phyloP scores from a whole-genome alignment of 1,140 invertebrate species.

The Subanguina moxae region DNA sequence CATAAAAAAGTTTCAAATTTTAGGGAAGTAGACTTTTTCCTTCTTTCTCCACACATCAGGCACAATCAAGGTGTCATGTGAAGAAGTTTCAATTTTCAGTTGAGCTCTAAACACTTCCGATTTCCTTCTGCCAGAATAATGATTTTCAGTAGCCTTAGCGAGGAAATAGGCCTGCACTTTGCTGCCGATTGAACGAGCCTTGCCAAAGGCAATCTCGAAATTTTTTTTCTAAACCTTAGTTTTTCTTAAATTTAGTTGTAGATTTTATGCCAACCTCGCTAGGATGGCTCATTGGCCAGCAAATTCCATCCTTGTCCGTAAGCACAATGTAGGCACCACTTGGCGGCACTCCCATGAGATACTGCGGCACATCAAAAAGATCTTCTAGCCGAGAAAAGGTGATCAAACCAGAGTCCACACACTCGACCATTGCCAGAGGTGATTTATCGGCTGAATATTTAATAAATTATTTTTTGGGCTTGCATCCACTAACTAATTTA shows the following conservation, averaged over 20 bases:
- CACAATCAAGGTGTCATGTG: neutral
- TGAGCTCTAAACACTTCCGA: neutral
- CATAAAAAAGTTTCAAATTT: neutral
- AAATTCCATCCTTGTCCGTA: neutral
- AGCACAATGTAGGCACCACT: neutral
- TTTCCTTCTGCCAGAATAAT: neutral
- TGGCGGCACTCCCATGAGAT: neutral
- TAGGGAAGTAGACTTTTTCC: slow-evolving; percentile 1
- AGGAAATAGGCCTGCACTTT: too few species aligned
- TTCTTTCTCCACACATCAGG: neutral
- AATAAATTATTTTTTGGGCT: too few species aligned
- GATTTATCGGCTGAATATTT: neutral
- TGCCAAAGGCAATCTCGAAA: neutral
- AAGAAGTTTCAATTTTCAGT: neutral
- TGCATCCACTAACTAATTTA: too few species aligned
- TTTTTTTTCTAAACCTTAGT: neutral
- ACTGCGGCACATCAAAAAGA: neutral
- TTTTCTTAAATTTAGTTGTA: neutral
- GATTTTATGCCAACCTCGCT: neutral
- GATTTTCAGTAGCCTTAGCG: too few species aligned
- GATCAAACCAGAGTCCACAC: neutral
- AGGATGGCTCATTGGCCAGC: slow-evolving; percentile 5
- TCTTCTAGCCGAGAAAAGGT: neutral
- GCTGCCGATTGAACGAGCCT: neutral
- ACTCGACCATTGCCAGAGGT: slow-evolving; percentile 1